Conservation (phyloP, 1,140 invertebrate species). For the Geopemphigus sp. region DNA sequence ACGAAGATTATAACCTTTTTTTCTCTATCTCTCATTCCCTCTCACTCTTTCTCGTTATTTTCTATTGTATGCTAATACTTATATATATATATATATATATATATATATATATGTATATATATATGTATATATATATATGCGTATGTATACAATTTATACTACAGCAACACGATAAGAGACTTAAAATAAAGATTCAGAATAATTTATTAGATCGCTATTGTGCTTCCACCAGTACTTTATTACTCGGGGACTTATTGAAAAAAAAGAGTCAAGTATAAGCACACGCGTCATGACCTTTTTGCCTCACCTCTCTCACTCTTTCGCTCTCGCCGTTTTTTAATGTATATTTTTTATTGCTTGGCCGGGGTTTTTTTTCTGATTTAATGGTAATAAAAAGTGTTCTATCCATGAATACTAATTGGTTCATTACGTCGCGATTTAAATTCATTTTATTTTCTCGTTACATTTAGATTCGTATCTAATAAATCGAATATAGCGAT, state of each 20-base stretch:
- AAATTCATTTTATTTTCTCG: slow-evolving; percentile 47
- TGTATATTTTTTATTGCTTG: slow-evolving; percentile 42
- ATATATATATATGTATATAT: background rate
- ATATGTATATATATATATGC: background rate
- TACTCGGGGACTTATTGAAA: slow-evolving; percentile 43
- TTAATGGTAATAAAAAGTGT: slow-evolving; percentile 49
- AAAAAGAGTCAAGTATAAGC: slow-evolving; percentile 47
- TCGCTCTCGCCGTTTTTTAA: background rate
- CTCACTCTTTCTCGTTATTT: slow-evolving; percentile 47
- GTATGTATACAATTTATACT: slow-evolving; percentile 38
- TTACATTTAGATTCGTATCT: slow-evolving; percentile 33
- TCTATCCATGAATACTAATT: slow-evolving; percentile 49
- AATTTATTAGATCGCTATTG: slow-evolving; percentile 47
- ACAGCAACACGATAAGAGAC: slow-evolving; percentile 40
- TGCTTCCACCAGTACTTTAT: slow-evolving; percentile 41
- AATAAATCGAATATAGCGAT: slow-evolving; percentile 36
- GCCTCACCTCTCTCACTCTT: background rate
- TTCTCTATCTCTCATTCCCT: background rate
- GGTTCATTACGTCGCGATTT: slow-evolving; percentile 45
- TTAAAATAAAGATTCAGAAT: slow-evolving; percentile 49
- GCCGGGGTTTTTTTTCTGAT: slow-evolving; percentile 40
- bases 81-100: slow-evolving; percentile 2
- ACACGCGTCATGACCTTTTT: slow-evolving; percentile 50
- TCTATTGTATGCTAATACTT: slow-evolving; percentile 47
- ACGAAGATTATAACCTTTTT: slow-evolving; percentile 34